Evolutionary conservation across 2,888 invertebrate genomes (phyloP).

Genomic region (Trissoscelio sp.): DNA sequence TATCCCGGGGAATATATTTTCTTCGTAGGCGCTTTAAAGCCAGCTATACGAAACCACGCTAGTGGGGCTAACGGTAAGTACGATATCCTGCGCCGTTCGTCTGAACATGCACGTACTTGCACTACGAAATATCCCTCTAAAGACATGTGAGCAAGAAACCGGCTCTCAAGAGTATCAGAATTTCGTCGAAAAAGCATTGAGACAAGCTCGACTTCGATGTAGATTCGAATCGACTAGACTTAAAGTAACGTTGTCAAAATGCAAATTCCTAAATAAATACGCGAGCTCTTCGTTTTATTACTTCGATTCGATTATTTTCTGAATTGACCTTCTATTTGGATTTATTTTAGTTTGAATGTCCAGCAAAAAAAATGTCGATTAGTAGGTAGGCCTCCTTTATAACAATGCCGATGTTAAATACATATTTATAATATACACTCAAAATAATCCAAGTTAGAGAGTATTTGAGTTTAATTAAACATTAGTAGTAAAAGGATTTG

Average conservation of each 20-base stretch:
- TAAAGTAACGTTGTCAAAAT: slow-evolving; percentile 48
- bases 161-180: slow-evolving; percentile 65
- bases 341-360: slow-evolving; percentile 15
- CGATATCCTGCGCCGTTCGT: slow-evolving; percentile 38
- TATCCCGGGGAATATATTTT: slow-evolving; percentile 53
- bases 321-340: slow-evolving; percentile 7
- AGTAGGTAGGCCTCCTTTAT: background rate
- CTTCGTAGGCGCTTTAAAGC: slow-evolving; percentile 53
- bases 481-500: background rate
- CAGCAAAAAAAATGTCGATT: too few relatives aligned
- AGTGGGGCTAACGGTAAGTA: slow-evolving; percentile 31
- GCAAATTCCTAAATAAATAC: slow-evolving; percentile 50
- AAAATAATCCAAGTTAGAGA: background rate
- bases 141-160: slow-evolving; percentile 57
- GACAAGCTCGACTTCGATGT: slow-evolving; percentile 50
- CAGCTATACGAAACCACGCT: slow-evolving; percentile 27
- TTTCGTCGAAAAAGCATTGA: slow-evolving; percentile 60
- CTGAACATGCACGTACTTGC: slow-evolving; percentile 53
- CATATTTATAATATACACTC: background rate
- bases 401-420: too few relatives aligned
- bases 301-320: slow-evolving; percentile 31
- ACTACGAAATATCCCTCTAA: slow-evolving; percentile 51
- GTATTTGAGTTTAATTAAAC: slow-evolving; percentile 1
- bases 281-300: background rate
- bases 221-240: slow-evolving; percentile 43